These are phyloP conservation scores for Characodon lateralis DNA, from an alignment of 2,797 vertebrate genomes.

Conservation along the genomic window DNA sequence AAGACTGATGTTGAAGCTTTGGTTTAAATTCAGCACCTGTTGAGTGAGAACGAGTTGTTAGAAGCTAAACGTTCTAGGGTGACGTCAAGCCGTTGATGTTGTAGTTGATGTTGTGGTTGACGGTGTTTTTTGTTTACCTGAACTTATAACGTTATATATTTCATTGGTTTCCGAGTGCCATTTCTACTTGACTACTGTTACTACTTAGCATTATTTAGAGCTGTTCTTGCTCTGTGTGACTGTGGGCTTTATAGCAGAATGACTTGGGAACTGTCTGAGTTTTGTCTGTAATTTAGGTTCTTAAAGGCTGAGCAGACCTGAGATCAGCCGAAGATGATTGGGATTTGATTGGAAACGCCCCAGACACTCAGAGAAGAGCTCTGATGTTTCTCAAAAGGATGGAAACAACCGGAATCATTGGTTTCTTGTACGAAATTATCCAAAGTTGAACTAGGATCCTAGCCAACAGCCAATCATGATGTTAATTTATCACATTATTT, in stretches of 20 bases:
- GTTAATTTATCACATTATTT: no score
- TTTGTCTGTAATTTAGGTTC: slow-evolving; percentile 33
- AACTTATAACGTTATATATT: slow-evolving; percentile 73
- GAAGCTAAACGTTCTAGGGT: slow-evolving; percentile 28
- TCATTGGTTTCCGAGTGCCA: slow-evolving; percentile 75
- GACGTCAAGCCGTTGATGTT: slow-evolving; percentile 62
- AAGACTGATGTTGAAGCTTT: not conserved
- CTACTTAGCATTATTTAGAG: slow-evolving; percentile 70
- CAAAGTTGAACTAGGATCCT: not conserved
- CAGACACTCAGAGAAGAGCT: not conserved
- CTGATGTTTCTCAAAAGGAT: not conserved
- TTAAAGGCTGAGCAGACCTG: slow-evolving; percentile 32
- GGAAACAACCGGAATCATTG: not conserved
- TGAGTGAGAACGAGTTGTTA: not conserved
- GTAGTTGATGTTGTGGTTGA: slow-evolving; percentile 68
- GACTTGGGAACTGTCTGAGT: slow-evolving; percentile 41
- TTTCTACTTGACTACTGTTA: slow-evolving; percentile 77
- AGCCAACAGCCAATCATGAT: no score
- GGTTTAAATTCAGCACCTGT: not conserved
- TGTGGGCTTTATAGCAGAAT: slow-evolving; percentile 49
- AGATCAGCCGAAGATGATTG: slow-evolving; percentile 14
- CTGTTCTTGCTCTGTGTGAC: slow-evolving; percentile 55
- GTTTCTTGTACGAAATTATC: not conserved
- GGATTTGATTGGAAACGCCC: not conserved
- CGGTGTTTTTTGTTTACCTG: slow-evolving; percentile 72